These are phyloP conservation scores for Tenthredo mesomela DNA, from an alignment of 2,888 invertebrate species.

Conservation along the genomic window DNA sequence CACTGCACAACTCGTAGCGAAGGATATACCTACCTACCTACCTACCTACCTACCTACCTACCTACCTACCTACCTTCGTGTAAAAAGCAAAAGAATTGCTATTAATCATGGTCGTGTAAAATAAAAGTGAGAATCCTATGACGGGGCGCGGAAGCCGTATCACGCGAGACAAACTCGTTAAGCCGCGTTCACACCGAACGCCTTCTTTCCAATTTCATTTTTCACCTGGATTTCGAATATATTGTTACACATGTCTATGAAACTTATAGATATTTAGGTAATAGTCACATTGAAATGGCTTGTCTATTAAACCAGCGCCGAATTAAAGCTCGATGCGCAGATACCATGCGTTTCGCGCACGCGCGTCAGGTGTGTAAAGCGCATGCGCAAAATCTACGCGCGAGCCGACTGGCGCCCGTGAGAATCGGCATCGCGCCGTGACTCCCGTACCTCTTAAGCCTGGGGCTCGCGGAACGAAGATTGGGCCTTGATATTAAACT, in stretches of 20 bases:
- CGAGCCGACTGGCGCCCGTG: slow-evolving; percentile 43
- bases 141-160: slow-evolving; percentile 49
- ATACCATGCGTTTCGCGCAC: slow-evolving; percentile 1
- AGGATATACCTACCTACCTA: slow-evolving; percentile 27
- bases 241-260: neutral
- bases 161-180: slow-evolving; percentile 39
- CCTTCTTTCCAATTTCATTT: neutral
- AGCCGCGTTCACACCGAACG: slow-evolving; percentile 41
- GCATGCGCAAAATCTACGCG: slow-evolving; percentile 43
- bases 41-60: neutral
- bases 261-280: neutral
- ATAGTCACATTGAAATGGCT: neutral
- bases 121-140: slow-evolving; percentile 49
- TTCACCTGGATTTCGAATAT: neutral
- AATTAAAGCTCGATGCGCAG: neutral
- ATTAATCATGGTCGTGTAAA: slow-evolving; percentile 52
- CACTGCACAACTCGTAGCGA: slow-evolving; percentile 1
- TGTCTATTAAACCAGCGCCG: neutral
- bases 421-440: slow-evolving; percentile 38
- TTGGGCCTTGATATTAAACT: neutral
- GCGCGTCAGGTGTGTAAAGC: slow-evolving; percentile 2
- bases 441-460: slow-evolving; percentile 22
- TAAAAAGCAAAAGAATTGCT: slow-evolving; percentile 52
- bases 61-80: slow-evolving; percentile 19
- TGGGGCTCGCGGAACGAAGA: neutral